Conservation (phyloP, 2,888 invertebrate species). For the Tridacna gigas region DNA sequence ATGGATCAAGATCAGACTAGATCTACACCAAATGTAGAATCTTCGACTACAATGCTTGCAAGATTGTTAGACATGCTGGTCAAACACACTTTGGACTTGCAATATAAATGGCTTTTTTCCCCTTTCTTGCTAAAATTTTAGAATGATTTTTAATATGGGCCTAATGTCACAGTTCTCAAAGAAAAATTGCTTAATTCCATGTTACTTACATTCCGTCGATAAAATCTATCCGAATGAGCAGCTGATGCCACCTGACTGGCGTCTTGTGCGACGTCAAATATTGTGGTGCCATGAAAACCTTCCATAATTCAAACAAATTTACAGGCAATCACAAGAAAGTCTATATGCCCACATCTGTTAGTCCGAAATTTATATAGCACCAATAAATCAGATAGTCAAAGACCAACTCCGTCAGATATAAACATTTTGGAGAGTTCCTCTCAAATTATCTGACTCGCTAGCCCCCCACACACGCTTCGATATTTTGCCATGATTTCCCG, state of each 20-base stretch:
- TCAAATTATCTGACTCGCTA: background rate
- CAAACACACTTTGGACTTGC: no score
- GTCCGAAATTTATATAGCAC: background rate
- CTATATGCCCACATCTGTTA: background rate
- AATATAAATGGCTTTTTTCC: no score
- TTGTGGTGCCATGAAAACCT: conserved; percentile 40
- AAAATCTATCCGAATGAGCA: conserved; percentile 34
- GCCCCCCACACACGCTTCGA: background rate
- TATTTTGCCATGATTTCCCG: background rate
- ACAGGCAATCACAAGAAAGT: background rate
- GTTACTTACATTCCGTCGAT: conserved; percentile 19
- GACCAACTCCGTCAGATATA: background rate
- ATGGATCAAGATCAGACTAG: no score
- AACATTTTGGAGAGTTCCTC: background rate
- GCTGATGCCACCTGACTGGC: conserved; percentile 74
- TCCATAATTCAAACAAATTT: conserved; percentile 7
- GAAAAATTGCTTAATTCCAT: no score
- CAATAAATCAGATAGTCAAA: conserved; percentile 11
- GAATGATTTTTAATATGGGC: no score
- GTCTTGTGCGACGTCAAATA: conserved; percentile 77
- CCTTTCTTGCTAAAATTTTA: no score
- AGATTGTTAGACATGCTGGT: no score
- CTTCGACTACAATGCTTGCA: no score
- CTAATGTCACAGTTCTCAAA: no score
- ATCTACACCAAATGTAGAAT: no score